Evolutionary conservation across 2,888 invertebrate genomes (phyloP), one percentile per base, ranked within the genome.

Genomic region (Malacosoma neustria): DNA sequence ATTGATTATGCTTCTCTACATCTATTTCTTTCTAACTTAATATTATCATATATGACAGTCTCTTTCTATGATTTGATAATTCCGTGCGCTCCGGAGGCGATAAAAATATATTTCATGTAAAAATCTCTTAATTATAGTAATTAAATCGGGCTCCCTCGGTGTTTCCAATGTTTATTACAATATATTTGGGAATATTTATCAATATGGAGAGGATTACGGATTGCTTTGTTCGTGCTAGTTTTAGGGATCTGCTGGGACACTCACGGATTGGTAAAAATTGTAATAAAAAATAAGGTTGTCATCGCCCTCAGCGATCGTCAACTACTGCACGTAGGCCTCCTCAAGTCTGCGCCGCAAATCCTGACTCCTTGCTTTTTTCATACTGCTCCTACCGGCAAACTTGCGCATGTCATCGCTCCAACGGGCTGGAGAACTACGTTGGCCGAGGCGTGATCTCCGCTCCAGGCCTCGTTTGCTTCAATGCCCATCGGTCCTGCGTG

Each of bases 111-210:
- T 76, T 72, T 71, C 75, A 77, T 76, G 61, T 66, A 67, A 64
- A 73, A 77, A 75, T 64, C 61, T 61, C 64, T 77, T 80, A 80
- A 80, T 81, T 72, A 73, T 62, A 62, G 69, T 71, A 72, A 80
- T 81, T 80, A 76, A 70, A 72, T 49, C 52, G 56, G 54, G 68
- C 61, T 70, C 57, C 68, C 62, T 58, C 54, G 57, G 61, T 67
- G 58, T 67, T 64, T 68, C 59, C 49, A 53, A 61, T 61, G 58
- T 72, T 68, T 71, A 66, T 70, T 51, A 62, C 57, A 56, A 58
- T 61, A 69, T 71, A 22, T 39, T 32, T 68, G 52, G 61, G 70
- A 66, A 69, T 71, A 68, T 71, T 67, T 73, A 72, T 75, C 55
- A 59, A 54, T 56, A 51, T 63, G 63, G 59, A 57, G 57, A 54